Conservation (phyloP, 2,888 invertebrate species). For the Hyposoter dolosus region DNA sequence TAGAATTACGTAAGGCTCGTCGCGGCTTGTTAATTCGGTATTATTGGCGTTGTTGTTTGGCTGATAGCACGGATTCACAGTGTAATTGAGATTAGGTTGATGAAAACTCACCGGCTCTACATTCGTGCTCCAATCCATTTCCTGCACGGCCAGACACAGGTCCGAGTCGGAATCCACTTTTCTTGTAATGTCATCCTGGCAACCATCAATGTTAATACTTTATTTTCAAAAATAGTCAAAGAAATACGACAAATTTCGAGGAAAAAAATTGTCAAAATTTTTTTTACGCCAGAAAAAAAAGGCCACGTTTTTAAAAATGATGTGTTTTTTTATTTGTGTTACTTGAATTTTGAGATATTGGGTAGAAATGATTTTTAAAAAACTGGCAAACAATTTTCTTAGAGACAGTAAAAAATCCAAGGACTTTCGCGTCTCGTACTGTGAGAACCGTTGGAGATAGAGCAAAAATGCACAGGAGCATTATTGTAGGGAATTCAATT, state of each 20-base stretch:
- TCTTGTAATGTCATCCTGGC: slow-evolving; percentile 89
- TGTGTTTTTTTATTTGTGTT: too few species aligned
- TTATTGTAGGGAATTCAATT: neutral
- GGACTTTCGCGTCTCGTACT: neutral
- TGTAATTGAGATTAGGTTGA: slow-evolving; percentile 84
- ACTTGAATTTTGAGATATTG: too few species aligned
- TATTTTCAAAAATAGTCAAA: neutral
- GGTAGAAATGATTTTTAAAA: neutral
- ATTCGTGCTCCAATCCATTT: slow-evolving; percentile 81
- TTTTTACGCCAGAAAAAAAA: too few species aligned
- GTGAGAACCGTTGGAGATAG: neutral
- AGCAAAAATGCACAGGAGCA: neutral
- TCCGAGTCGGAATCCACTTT: slow-evolving; percentile 96
- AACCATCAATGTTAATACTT: slow-evolving; percentile 3
- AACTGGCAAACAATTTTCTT: neutral
- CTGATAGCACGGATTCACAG: slow-evolving; percentile 84
- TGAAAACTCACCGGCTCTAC: slow-evolving; percentile 85
- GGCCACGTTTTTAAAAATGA: too few species aligned
- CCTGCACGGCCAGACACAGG: slow-evolving; percentile 92
- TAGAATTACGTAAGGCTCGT: slow-evolving; percentile 84
- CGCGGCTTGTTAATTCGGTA: slow-evolving; percentile 77
- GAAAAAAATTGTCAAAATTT: too few species aligned
- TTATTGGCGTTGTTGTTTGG: slow-evolving; percentile 81
- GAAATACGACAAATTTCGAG: too few species aligned
- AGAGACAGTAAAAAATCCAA: neutral